Conservation (phyloP, 2,797 vertebrate species). For the Amniataba percoides region DNA sequence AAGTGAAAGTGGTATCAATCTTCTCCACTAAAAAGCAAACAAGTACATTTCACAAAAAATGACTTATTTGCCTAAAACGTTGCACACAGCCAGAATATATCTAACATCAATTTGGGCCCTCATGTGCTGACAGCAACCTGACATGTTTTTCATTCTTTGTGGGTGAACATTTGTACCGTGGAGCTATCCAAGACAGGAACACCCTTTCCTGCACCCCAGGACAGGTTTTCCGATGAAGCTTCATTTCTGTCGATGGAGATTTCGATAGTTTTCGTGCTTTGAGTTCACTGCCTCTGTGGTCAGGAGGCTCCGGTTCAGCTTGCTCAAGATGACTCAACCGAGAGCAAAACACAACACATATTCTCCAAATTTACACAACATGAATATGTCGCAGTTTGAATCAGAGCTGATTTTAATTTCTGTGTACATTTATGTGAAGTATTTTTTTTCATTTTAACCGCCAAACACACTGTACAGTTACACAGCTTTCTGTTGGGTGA, state of each 20-base stretch:
- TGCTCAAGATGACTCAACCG: neutral
- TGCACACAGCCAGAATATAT: neutral
- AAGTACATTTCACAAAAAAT: neutral
- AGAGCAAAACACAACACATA: conserved; percentile 4
- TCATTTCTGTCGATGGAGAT: conserved; percentile 15
- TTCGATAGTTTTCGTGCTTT: conserved; percentile 35
- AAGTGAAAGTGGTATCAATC: neutral
- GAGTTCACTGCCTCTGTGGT: conserved; percentile 25
- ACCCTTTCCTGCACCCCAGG: conserved; percentile 2
- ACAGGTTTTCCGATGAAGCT: conserved; percentile 21
- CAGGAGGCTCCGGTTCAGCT: neutral
- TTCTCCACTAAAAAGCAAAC: neutral
- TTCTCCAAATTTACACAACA: conserved; percentile 4
- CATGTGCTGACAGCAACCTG: conserved; percentile 5
- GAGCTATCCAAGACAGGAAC: conserved; percentile 8
- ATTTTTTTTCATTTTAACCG: neutral
- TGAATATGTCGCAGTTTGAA: conserved; percentile 6
- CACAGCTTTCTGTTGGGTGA: neutral
- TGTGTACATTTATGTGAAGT: no score
- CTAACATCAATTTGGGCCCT: neutral
- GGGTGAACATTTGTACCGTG: conserved; percentile 2
- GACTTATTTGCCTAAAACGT: neutral
- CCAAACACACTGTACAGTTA: neutral
- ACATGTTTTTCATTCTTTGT: conserved; percentile 11
- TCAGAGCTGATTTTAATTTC: neutral